Evolutionary conservation across 1,140 invertebrate species (phyloP).

Genomic region (Mya arenaria): DNA sequence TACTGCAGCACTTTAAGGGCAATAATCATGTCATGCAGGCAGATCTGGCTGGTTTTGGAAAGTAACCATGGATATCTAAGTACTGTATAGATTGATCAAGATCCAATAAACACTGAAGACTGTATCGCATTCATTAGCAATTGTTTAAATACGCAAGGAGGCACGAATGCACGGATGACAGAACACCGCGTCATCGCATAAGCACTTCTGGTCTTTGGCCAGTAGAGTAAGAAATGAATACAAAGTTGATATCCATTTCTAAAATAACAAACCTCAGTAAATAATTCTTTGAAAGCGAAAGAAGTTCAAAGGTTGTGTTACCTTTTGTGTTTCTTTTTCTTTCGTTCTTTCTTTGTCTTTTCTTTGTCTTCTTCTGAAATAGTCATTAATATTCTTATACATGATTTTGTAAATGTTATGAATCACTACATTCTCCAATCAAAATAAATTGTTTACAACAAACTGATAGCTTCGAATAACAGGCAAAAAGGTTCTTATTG

Average conservation of each 20-base stretch:
- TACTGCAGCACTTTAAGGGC: too few relatives aligned
- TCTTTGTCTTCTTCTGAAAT: slow-evolving; percentile 20
- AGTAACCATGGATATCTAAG: too few relatives aligned
- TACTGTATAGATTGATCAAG: too few relatives aligned
- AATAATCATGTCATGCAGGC: too few relatives aligned
- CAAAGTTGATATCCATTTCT: neutral
- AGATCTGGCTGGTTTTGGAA: too few relatives aligned
- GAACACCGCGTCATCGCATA: neutral
- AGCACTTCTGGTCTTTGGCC: neutral
- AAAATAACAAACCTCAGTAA: too few relatives aligned
- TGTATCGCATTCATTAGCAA: neutral
- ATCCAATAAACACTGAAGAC: too few relatives aligned
- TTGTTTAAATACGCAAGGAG: neutral
- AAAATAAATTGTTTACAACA: neutral
- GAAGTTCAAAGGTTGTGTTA: neutral
- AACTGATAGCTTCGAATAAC: neutral
- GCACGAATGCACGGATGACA: slow-evolving; percentile 18
- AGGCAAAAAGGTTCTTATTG: neutral
- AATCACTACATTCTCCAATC: neutral
- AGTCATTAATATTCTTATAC: neutral
- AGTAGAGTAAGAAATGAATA: neutral
- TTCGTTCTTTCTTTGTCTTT: slow-evolving; percentile 39
- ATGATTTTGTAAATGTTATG: neutral
- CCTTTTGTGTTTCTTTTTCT: slow-evolving; percentile 62
- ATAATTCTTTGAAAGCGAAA: too few relatives aligned